These are phyloP conservation scores for Drosophila nebulosa DNA, from an alignment of 1,140 invertebrate species.

Conservation along the genomic window DNA sequence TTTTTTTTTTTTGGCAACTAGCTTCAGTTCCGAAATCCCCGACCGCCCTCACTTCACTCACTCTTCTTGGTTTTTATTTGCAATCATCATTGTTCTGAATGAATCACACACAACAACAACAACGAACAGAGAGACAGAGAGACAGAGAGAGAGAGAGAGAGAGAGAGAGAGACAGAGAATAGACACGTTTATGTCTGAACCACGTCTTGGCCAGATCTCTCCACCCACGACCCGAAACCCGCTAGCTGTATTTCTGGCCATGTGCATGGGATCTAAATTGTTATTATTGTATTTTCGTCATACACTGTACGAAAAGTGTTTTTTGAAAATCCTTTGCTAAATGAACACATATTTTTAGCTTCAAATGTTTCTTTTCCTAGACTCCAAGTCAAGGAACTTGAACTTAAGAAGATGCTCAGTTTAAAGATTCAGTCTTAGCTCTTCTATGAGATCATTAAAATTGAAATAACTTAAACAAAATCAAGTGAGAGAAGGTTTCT, in stretches of 20 bases:
- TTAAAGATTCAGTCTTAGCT: too few species aligned
- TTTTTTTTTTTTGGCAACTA: not conserved
- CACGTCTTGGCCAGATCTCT: constrained; percentile 2
- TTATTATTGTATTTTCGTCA: not conserved
- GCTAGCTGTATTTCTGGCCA: not conserved
- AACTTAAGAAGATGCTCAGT: too few species aligned
- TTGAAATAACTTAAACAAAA: too few species aligned
- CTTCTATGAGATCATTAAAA: too few species aligned
- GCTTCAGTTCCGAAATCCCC: not conserved
- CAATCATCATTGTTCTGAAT: constrained; percentile 69
- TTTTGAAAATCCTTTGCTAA: too few species aligned
- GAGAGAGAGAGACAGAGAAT: not conserved
- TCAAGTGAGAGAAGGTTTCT: too few species aligned
- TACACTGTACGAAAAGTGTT: not conserved
- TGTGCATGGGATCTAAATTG: not conserved
- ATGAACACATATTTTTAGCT: too few species aligned
- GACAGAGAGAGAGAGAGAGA: not conserved
- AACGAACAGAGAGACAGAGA: not conserved
- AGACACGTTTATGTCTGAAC: not conserved
- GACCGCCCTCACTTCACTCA: not conserved
- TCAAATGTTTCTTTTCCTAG: too few species aligned
- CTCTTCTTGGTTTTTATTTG: constrained; percentile 23
- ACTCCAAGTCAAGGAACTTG: too few species aligned
- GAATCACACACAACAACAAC: constrained; percentile 57
- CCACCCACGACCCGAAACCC: constrained; percentile 1